phyloP scores from a whole-genome alignment of 2,113 vertebrate species.

The Microtus pennsylvanicus region DNA sequence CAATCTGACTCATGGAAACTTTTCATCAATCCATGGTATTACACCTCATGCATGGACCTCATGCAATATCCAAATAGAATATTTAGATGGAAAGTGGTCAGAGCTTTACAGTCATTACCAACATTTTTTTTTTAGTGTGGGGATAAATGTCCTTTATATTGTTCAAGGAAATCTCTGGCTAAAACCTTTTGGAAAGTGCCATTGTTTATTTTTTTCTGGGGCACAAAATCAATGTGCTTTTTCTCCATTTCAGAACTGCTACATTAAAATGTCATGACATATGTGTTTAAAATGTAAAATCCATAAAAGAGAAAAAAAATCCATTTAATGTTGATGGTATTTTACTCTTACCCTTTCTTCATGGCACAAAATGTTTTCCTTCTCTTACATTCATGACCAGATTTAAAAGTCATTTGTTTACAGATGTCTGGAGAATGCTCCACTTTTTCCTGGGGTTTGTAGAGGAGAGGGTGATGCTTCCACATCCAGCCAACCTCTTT shows the following conservation, averaged over 20 bases:
- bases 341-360: slow-evolving; percentile 76
- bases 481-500: neutral
- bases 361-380: slow-evolving; percentile 68
- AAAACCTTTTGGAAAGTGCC: slow-evolving; percentile 76
- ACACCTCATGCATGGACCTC: neutral
- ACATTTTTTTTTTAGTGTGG: slow-evolving; percentile 10
- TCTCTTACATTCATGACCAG: slow-evolving; percentile 71
- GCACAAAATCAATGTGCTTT: slow-evolving; percentile 83
- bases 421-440: neutral
- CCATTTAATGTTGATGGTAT: slow-evolving; percentile 73
- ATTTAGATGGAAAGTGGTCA: slow-evolving; percentile 29
- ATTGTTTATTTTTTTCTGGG: slow-evolving; percentile 83
- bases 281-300: slow-evolving; percentile 85
- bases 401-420: slow-evolving; percentile 71
- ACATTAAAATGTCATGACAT: slow-evolving; percentile 84
- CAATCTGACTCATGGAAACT: neutral
- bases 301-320: slow-evolving; percentile 76
- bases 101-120: neutral
- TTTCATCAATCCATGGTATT: slow-evolving; percentile 26
- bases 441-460: neutral
- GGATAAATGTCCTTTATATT: slow-evolving; percentile 71
- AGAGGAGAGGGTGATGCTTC: neutral
- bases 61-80: neutral
- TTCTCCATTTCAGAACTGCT: slow-evolving; percentile 75
- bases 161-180: slow-evolving; percentile 55